phyloP scores from a whole-genome alignment of 2,797 vertebrate genomes.

The Tapirus indicus region DNA sequence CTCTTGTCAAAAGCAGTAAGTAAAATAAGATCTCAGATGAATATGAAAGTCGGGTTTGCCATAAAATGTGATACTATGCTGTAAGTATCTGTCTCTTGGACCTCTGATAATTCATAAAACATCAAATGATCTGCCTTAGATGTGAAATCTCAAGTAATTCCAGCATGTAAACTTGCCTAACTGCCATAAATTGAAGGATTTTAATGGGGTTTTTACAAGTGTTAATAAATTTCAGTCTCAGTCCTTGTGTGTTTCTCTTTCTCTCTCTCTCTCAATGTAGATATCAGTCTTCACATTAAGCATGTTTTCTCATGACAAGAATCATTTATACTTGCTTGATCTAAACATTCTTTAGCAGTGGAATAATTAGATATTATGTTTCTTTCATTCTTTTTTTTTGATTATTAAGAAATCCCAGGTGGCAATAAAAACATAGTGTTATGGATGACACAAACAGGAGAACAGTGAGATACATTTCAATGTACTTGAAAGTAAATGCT shows the following conservation, averaged over 20 bases:
- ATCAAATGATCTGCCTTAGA: slow-evolving; percentile 64
- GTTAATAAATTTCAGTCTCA: slow-evolving; percentile 82
- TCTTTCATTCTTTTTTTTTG: slow-evolving; percentile 68
- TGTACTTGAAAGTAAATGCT: slow-evolving; percentile 45
- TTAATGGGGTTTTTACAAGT: slow-evolving; percentile 81
- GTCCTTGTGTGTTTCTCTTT: background rate
- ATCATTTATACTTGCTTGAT: slow-evolving; percentile 66
- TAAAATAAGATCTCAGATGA: slow-evolving; percentile 74
- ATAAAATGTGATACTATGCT: slow-evolving; percentile 65
- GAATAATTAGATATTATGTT: slow-evolving; percentile 78
- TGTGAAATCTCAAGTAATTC: slow-evolving; percentile 72
- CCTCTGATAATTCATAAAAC: slow-evolving; percentile 74
- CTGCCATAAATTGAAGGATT: slow-evolving; percentile 79
- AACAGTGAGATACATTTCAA: slow-evolving; percentile 39
- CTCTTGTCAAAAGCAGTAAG: slow-evolving; percentile 69
- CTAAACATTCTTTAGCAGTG: slow-evolving; percentile 40
- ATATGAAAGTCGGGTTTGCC: slow-evolving; percentile 45
- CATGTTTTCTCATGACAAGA: slow-evolving; percentile 69
- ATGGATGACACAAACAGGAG: slow-evolving; percentile 6
- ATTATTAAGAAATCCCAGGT: slow-evolving; percentile 74
- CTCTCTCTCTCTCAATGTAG: slow-evolving; percentile 22
- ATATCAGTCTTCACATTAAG: slow-evolving; percentile 65
- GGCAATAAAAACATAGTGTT: slow-evolving; percentile 65
- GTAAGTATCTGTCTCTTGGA: slow-evolving; percentile 41
- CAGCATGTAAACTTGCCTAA: slow-evolving; percentile 80